These are phyloP conservation scores for Rachycentron canadum DNA, from an alignment of 2,797 vertebrate species.

Conservation along the genomic window DNA sequence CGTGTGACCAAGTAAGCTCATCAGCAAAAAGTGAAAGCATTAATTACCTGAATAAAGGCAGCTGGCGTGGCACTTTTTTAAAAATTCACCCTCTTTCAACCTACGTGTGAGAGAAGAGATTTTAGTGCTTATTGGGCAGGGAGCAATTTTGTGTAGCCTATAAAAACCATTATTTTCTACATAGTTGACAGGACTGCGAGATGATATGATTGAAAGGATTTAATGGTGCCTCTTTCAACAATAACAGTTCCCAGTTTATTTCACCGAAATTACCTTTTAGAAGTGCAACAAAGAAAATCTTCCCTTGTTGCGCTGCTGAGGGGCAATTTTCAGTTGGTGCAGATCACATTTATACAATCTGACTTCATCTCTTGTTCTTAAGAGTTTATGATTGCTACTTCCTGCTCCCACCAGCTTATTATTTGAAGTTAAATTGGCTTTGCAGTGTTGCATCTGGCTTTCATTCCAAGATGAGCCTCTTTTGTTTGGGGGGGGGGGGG, in stretches of 20 bases:
- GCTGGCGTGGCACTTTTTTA: slow-evolving; percentile 52
- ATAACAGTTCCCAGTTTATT: slow-evolving; percentile 65
- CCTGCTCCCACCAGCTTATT: slow-evolving; percentile 37
- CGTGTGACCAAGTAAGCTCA: slow-evolving; percentile 58
- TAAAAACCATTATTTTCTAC: slow-evolving; percentile 53
- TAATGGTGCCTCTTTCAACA: slow-evolving; percentile 59
- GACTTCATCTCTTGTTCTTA: slow-evolving; percentile 38
- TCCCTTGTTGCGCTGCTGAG: slow-evolving; percentile 40
- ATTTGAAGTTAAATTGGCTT: slow-evolving; percentile 43
- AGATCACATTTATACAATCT: slow-evolving; percentile 34
- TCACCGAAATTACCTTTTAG: slow-evolving; percentile 52
- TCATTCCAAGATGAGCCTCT: not conserved
- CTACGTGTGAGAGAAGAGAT: slow-evolving; percentile 20
- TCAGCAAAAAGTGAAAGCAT: slow-evolving; percentile 68
- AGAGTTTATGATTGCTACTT: slow-evolving; percentile 24
- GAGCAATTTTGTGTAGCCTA: slow-evolving; percentile 40
- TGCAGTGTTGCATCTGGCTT: slow-evolving; percentile 5
- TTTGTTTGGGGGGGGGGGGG: not conserved
- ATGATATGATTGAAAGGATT: slow-evolving; percentile 58
- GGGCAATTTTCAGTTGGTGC: slow-evolving; percentile 44
- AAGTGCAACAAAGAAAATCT: slow-evolving; percentile 34
- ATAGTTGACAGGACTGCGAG: slow-evolving; percentile 40
- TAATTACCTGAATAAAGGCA: slow-evolving; percentile 75
- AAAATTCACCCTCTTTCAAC: slow-evolving; percentile 46
- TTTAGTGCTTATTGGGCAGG: slow-evolving; percentile 41